Percentiles rank a stretch among this genome's conserved stretches.
Evolutionary conservation across 2,113 vertebrate genomes (phyloP).

Genomic region (Myrmecobius fasciatus): DNA sequence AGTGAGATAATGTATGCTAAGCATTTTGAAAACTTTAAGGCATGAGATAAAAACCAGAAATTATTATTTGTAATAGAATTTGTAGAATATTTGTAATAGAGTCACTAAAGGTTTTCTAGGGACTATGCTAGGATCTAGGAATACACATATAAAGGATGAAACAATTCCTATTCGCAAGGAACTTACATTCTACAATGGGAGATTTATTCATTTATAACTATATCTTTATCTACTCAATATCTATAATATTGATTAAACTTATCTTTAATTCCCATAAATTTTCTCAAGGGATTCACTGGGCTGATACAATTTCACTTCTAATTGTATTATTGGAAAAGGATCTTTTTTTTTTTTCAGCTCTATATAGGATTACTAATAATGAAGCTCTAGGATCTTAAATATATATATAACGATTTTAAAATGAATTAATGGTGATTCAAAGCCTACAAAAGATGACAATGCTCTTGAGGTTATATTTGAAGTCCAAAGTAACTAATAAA

Average conservation of each 20-base stretch:
- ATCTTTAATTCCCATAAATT: not conserved
- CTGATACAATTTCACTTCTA: not conserved
- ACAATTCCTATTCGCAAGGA: not conserved
- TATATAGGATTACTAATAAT: slow-evolving; percentile 21
- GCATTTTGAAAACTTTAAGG: not conserved
- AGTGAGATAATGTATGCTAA: not conserved
- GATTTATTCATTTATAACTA: not conserved
- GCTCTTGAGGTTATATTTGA: not conserved
- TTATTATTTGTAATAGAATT: not conserved
- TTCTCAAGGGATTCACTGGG: slow-evolving; percentile 22
- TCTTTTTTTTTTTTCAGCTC: not conserved
- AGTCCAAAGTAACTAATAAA: slow-evolving; percentile 13
- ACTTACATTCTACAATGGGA: too few relatives aligned
- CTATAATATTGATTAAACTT: not conserved
- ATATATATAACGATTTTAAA: slow-evolving; percentile 19
- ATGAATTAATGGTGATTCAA: slow-evolving; percentile 7
- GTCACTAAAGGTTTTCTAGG: not conserved
- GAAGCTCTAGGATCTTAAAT: slow-evolving; percentile 16
- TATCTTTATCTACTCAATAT: slow-evolving; percentile 2
- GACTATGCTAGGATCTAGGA: not conserved
- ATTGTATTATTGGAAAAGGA: slow-evolving; percentile 29
- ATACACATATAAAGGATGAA: not conserved
- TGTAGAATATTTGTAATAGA: too few relatives aligned
- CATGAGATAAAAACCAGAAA: not conserved
- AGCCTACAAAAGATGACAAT: slow-evolving; percentile 1